Evolutionary conservation across 2,797 vertebrate species (phyloP), one percentile per base, ranked within the genome.

Genomic region (Rhinophrynus dorsalis): DNA sequence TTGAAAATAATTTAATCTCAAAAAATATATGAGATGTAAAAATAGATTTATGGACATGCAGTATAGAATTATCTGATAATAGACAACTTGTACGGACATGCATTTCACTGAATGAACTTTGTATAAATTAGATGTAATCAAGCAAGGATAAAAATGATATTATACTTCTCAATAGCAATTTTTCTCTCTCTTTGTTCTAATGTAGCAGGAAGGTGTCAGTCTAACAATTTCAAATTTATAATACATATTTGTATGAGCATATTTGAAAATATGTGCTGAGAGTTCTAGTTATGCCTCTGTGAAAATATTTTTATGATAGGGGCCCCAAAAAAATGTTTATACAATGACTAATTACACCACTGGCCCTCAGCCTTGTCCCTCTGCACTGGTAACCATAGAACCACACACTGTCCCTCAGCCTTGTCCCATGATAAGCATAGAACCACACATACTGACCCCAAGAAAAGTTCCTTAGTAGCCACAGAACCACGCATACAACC

Each of bases 51-150:
- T 52, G 29, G 37, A 52, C 17, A 54, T 18, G 3, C n/a, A 18
- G 27, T 7, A 32, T 6, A 42, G 50, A 65, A 29, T 26, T 51
- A 50, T 58, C 1, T 59, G 24, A 30, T 50, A 68, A 59, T 29
- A 48, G 32, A 30, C 29, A 42, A 68, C 55, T 37, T 66, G 55
- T 67, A 35, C 27, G 20, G 29, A 32, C 70, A 60, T 21, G 57
- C 5, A n/a, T 17, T 60, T 2, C 5, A 52, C 33, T 60, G 47
- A 60, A 18, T 60, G 38, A 23, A 29, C 30, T 42, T 60, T 68
- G 67, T 60, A 68, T 68, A 68, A 68, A 60, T 68, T 68, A 68
- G 33, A 68, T 60, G 27, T 29, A 60, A 68, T 68, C 56, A 68
- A 44, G 35, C 27, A 42, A 24, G 18, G 32, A 52, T 48, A 33